Conservation (phyloP, 1,140 invertebrate species). For the Ceratosolen fusciceps region DNA sequence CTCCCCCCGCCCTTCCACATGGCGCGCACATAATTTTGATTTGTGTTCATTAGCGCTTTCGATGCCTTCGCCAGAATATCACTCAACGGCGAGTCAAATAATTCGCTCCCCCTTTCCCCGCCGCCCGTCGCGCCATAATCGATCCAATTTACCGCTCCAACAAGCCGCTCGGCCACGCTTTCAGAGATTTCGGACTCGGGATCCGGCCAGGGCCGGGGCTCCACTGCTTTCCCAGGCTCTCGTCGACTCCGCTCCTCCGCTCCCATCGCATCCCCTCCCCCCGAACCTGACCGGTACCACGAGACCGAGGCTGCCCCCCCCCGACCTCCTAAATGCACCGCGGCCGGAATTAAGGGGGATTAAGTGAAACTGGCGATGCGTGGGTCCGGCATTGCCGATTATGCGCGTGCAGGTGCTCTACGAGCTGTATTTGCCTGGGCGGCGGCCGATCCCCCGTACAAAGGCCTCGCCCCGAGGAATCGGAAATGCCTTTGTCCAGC, state of each 20-base stretch:
- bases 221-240: no score
- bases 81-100: no score
- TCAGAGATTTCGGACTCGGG: no score
- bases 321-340: neutral
- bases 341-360: neutral
- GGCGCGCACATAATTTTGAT: slow-evolving; percentile 16
- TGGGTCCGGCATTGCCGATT: neutral
- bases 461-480: neutral
- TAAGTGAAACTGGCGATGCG: neutral
- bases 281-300: no score
- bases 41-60: slow-evolving; percentile 40
- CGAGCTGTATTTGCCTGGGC: neutral
- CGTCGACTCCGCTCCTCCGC: no score
- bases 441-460: neutral
- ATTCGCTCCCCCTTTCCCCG: slow-evolving; percentile 18
- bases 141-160: neutral
- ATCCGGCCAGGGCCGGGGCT: no score
- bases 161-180: neutral
- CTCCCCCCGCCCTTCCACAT: no score
- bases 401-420: neutral
- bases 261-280: no score
- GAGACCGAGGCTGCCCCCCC: neutral
- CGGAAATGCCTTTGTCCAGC: slow-evolving; percentile 31
- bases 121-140: slow-evolving; percentile 1
- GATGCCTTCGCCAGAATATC: slow-evolving; percentile 33